These are phyloP conservation scores for Baccha elongata DNA, from an alignment of 2,888 invertebrate species.

Conservation along the genomic window DNA sequence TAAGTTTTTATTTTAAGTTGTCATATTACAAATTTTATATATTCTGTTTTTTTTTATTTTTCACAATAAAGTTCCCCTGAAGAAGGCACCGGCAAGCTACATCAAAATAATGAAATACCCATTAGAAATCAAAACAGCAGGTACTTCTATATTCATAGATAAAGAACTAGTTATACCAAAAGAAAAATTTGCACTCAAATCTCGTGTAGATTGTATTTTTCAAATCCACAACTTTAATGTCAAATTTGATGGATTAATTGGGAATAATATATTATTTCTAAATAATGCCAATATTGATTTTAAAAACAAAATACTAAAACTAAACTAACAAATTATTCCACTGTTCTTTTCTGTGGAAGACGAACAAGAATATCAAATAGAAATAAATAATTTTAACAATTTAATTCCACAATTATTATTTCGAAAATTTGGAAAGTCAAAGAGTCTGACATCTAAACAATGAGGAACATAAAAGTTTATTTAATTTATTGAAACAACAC, in stretches of 20 bases:
- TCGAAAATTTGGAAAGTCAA: not conserved
- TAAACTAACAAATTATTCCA: conserved; percentile 11
- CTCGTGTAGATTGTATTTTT: not conserved
- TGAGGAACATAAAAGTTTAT: not conserved
- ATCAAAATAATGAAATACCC: not conserved
- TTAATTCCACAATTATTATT: not conserved
- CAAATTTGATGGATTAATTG: too few relatives aligned
- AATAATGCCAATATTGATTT: not conserved
- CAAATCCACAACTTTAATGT: too few relatives aligned
- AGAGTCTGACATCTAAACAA: too few relatives aligned
- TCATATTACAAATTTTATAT: too few relatives aligned
- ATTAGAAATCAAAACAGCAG: not conserved
- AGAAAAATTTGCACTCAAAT: conserved; percentile 2
- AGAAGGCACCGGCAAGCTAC: not conserved
- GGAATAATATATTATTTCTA: conserved; percentile 15
- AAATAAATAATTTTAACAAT: conserved; percentile 9
- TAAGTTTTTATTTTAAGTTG: too few relatives aligned
- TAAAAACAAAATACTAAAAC: conserved; percentile 12
- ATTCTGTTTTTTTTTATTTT: too few relatives aligned
- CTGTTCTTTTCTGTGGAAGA: conserved; percentile 4
- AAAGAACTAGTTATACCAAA: conserved; percentile 3
- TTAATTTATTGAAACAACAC: not conserved
- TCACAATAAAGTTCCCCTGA: too few relatives aligned
- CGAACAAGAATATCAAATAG: conserved; percentile 7
- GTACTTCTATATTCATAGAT: not conserved